A percentile compares a stretch with the other conserved stretches of the same genome.
These are phyloP conservation scores for Zapus hudsonius DNA, from an alignment of 2,113 vertebrate genomes.

Conservation along the genomic window DNA sequence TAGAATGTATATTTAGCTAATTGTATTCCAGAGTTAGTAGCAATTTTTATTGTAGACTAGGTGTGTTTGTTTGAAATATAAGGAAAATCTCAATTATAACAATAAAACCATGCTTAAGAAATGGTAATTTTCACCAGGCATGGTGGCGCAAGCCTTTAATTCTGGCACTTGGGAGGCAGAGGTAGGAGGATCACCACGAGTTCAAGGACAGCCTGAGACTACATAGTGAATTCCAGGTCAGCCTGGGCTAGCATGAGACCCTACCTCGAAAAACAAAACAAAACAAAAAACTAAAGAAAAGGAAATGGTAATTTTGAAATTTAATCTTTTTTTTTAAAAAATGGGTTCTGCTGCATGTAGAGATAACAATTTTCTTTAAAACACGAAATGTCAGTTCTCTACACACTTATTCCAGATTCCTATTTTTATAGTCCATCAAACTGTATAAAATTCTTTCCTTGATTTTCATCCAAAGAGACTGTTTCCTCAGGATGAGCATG, in stretches of 20 bases:
- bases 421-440: conserved; percentile 69
- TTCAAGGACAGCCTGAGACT: no score
- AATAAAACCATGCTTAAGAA: conserved; percentile 52
- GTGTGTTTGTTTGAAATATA: conserved; percentile 30
- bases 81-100: conserved; percentile 26
- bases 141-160: no score
- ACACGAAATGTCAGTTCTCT: conserved; percentile 61
- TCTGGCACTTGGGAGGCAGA: no score
- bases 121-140: no score
- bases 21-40: conserved; percentile 46
- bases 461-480: conserved; percentile 62
- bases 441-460: conserved; percentile 57
- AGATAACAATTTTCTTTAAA: conserved; percentile 42
- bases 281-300: neutral
- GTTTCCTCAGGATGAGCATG: conserved; percentile 38
- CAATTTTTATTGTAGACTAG: conserved; percentile 44
- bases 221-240: no score
- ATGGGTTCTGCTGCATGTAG: neutral
- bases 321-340: neutral
- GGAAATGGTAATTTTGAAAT: conserved; percentile 65
- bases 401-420: conserved; percentile 47
- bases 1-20: conserved; percentile 44
- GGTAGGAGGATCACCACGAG: no score
- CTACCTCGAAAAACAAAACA: no score
- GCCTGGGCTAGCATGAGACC: no score